These are phyloP conservation scores for Anomalospiza imberbis DNA, from an alignment of 2,797 vertebrate genomes.

Conservation along the genomic window DNA sequence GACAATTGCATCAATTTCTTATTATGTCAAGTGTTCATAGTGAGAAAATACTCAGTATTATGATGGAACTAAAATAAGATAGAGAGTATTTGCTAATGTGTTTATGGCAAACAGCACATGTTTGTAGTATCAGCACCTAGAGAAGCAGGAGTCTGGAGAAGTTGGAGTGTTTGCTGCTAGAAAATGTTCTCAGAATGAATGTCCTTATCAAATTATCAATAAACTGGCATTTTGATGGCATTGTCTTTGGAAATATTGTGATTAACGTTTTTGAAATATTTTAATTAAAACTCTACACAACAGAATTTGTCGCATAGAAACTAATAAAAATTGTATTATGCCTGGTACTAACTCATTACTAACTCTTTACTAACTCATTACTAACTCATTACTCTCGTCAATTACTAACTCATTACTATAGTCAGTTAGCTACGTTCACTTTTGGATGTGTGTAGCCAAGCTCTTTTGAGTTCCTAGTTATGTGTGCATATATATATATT, in stretches of 20 bases:
- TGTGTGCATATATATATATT: fast-evolving
- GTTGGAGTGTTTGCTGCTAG: slow-evolving; percentile 14
- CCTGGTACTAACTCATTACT: neutral
- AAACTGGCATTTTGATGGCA: neutral
- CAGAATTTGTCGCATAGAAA: neutral
- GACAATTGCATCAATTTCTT: neutral
- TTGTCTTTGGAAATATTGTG: neutral
- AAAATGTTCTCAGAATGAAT: slow-evolving; percentile 23
- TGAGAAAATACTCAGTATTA: neutral
- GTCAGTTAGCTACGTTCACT: neutral
- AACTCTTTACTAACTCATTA: neutral
- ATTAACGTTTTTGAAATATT: neutral
- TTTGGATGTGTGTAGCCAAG: neutral
- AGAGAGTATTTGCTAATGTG: neutral
- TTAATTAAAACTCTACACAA: neutral
- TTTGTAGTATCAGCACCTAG: neutral
- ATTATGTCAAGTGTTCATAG: neutral
- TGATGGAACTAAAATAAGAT: neutral
- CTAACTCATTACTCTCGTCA: neutral
- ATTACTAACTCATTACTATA: neutral
- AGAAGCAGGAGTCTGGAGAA: neutral
- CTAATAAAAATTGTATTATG: neutral
- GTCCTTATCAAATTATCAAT: slow-evolving; percentile 25
- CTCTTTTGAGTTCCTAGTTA: neutral
- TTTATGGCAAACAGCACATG: neutral